A percentile compares a stretch with the other conserved stretches of the same genome.
These are phyloP conservation scores for Xanthia togata DNA, from an alignment of 2,888 invertebrate genomes.

Conservation along the genomic window DNA sequence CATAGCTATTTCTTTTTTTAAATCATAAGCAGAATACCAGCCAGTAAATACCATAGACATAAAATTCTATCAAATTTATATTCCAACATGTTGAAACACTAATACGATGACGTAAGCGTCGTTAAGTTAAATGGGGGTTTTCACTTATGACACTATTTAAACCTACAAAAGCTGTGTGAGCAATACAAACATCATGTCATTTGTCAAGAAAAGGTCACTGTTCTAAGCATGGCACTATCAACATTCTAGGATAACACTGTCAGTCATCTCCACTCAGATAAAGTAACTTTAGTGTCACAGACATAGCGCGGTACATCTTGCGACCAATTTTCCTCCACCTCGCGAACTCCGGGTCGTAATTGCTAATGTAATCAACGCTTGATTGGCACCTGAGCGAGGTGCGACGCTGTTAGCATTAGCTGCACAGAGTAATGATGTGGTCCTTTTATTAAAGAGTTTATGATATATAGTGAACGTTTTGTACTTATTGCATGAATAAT, in stretches of 20 bases:
- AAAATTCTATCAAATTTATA: too few species aligned
- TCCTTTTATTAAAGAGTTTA: not conserved
- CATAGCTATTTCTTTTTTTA: too few species aligned
- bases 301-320: slow-evolving; percentile 6
- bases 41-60: too few species aligned
- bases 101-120: not conserved
- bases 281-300: not conserved
- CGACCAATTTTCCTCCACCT: slow-evolving; percentile 27
- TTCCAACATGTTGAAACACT: not conserved
- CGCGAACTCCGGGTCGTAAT: slow-evolving; percentile 31
- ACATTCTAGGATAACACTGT: not conserved
- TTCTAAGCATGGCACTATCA: not conserved
- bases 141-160: not conserved
- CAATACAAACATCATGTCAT: not conserved
- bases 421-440: not conserved
- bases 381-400: slow-evolving; percentile 42
- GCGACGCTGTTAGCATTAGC: slow-evolving; percentile 11
- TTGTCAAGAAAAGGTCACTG: not conserved
- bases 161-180: not conserved
- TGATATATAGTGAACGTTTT: too few species aligned
- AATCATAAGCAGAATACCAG: too few species aligned
- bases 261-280: not conserved
- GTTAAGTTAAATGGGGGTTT: not conserved
- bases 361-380: slow-evolving; percentile 45
- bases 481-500: not conserved